Percentiles rank a stretch among this genome's conserved stretches.
Evolutionary conservation across 23 tunicate species (phyloP).

Genomic region (Styela plicata): DNA sequence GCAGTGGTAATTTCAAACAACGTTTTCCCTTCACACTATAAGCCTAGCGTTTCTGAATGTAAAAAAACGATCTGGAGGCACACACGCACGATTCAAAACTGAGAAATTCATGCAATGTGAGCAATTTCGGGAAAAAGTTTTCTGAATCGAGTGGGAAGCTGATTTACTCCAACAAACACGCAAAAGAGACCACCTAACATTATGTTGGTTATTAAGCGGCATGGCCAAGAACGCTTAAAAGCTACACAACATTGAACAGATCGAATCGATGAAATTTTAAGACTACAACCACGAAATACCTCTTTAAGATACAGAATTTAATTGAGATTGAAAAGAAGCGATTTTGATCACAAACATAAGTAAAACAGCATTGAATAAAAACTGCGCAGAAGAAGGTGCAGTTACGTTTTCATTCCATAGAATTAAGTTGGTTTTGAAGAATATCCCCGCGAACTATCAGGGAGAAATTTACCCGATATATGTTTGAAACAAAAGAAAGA

Average conservation of each 20-base stretch:
- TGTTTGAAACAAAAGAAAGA: background rate
- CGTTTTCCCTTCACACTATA: background rate
- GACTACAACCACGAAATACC: background rate
- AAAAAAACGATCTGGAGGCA: background rate
- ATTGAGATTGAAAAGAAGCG: background rate
- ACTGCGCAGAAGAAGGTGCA: background rate
- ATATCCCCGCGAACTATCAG: background rate
- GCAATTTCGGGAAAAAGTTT: too few relatives aligned
- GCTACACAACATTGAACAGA: background rate
- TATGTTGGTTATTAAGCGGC: too few relatives aligned
- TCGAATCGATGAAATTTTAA: background rate
- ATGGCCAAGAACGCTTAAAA: background rate
- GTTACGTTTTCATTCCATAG: background rate
- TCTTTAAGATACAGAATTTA: background rate
- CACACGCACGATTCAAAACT: too few relatives aligned
- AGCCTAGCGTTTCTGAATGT: background rate
- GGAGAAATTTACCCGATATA: background rate
- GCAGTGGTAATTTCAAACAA: too few relatives aligned
- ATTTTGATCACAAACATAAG: too few relatives aligned
- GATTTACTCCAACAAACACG: background rate
- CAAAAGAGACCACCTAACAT: too few relatives aligned
- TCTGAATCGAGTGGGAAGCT: background rate
- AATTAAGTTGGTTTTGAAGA: background rate
- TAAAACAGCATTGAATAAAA: background rate
- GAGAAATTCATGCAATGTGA: too few relatives aligned